phyloP scores from a whole-genome alignment of 2,113 vertebrate species.

The Mesoclemmys tuberculata region DNA sequence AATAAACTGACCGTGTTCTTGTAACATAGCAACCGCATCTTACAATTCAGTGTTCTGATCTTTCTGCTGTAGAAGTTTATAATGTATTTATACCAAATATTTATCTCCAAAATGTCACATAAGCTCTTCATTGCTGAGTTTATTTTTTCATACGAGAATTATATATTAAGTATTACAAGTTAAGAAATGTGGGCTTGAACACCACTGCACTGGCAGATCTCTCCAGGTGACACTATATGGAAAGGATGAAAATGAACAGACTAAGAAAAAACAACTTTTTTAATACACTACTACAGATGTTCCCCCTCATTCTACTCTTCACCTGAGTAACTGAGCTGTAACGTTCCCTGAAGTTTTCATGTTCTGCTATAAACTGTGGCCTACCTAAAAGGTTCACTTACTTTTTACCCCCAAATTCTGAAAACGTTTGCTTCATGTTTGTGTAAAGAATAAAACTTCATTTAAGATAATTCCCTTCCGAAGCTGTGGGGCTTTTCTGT shows the following conservation, averaged over 20 bases:
- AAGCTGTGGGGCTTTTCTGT: background rate
- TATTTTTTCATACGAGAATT: background rate
- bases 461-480: background rate
- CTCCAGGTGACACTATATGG: background rate
- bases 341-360: background rate
- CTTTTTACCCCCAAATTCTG: background rate
- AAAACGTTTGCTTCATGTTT: background rate
- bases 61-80: background rate
- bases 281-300: background rate
- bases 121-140: background rate
- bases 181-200: background rate
- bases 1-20: background rate
- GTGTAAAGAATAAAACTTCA: background rate
- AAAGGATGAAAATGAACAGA: background rate
- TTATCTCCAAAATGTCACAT: background rate
- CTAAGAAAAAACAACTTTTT: no score
- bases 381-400: background rate
- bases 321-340: background rate
- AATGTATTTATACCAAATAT: background rate
- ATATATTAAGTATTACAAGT: background rate
- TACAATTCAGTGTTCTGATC: background rate
- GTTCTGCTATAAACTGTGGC: background rate
- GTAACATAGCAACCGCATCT: background rate
- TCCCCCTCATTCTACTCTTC: background rate
- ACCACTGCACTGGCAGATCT: background rate